These are phyloP conservation scores for Temnopleurus reevesii DNA, from an alignment of 53 echinoderm and acorn worm species.

Conservation along the genomic window DNA sequence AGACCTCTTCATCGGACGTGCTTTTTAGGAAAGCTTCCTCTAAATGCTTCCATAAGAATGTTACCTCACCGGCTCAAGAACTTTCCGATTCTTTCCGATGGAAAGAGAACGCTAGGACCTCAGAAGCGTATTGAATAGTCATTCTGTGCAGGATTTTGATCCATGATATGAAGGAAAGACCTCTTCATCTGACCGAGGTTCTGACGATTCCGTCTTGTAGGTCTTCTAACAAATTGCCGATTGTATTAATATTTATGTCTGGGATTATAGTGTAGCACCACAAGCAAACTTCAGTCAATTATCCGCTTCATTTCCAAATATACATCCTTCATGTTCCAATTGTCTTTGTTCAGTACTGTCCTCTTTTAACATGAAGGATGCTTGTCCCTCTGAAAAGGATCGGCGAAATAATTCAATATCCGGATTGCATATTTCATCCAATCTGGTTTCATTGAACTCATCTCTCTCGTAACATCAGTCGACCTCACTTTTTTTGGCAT, in stretches of 20 bases:
- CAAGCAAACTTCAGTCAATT: not conserved
- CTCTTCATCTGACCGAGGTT: too few relatives aligned
- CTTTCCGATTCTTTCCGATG: too few relatives aligned
- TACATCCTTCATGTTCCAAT: not conserved
- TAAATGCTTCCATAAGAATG: too few relatives aligned
- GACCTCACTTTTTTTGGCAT: slow-evolving; percentile 46
- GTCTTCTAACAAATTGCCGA: too few relatives aligned
- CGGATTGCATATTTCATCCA: not conserved
- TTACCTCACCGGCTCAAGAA: too few relatives aligned
- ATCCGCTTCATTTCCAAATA: not conserved
- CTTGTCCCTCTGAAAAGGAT: not conserved
- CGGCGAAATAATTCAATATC: not conserved
- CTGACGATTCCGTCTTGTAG: too few relatives aligned
- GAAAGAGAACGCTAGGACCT: too few relatives aligned
- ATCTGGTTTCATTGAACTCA: not conserved
- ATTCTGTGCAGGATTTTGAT: not conserved
- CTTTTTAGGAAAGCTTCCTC: too few relatives aligned
- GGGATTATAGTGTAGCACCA: slow-evolving; percentile 22
- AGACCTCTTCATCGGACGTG: too few relatives aligned
- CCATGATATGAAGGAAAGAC: too few relatives aligned
- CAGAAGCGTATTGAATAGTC: too few relatives aligned
- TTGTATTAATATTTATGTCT: too few relatives aligned
- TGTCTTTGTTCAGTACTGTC: slow-evolving; percentile 38
- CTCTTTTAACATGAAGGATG: not conserved
- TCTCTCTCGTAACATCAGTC: not conserved